Percentiles rank a stretch among this genome's conserved stretches.
Evolutionary conservation across 2,888 invertebrate species (phyloP).

Genomic region (Nipponacmea schrenckii): DNA sequence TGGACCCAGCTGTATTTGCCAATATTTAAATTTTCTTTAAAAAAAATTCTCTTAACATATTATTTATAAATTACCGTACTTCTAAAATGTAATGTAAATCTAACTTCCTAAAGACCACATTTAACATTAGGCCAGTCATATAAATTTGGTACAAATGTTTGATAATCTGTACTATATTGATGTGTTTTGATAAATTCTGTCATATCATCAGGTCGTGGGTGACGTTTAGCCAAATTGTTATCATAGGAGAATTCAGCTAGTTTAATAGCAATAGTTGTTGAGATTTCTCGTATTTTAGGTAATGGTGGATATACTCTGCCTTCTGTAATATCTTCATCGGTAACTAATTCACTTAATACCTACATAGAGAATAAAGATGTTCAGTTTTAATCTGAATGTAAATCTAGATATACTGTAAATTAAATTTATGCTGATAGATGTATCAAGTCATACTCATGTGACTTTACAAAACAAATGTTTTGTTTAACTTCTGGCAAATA

Average conservation of each 20-base stretch:
- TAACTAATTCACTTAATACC: slow-evolving; percentile 80
- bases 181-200: slow-evolving; percentile 65
- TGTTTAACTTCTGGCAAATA: no score
- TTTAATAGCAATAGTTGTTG: slow-evolving; percentile 83
- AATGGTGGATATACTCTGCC: slow-evolving; percentile 94
- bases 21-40: no score
- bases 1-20: no score
- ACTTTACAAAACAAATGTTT: no score
- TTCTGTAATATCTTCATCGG: slow-evolving; percentile 79
- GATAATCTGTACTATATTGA: slow-evolving; percentile 66
- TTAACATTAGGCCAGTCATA: slow-evolving; percentile 67
- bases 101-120: neutral
- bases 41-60: no score
- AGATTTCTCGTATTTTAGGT: slow-evolving; percentile 83
- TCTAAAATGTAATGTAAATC: no score
- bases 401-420: no score
- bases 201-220: slow-evolving; percentile 71
- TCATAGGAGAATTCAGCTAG: slow-evolving; percentile 85
- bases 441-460: no score
- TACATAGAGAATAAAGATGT: slow-evolving; percentile 19
- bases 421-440: no score
- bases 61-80: no score
- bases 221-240: slow-evolving; percentile 67
- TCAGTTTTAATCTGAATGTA: no score
- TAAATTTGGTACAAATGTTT: slow-evolving; percentile 65